Conservation (phyloP, 2,797 vertebrate genomes). For the Ibycter americanus region DNA sequence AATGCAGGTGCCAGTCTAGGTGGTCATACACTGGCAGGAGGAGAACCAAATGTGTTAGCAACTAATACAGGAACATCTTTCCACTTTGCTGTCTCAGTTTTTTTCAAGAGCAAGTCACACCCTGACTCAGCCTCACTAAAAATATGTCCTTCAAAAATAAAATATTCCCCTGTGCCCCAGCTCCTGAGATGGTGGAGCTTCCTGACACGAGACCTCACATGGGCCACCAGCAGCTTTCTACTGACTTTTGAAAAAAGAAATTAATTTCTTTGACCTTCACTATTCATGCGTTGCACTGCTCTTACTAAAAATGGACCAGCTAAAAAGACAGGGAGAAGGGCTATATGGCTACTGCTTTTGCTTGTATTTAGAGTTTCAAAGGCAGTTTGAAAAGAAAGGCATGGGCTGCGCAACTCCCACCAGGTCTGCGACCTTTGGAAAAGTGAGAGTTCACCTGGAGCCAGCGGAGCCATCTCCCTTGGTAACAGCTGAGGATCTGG, state of each 20-base stretch:
- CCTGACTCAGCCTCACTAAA: not conserved
- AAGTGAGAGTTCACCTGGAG: not conserved
- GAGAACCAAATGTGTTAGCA: not conserved
- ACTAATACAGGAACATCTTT: not conserved
- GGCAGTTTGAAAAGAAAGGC: not conserved
- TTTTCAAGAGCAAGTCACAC: not conserved
- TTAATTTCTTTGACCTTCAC: not conserved
- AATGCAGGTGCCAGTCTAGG: not conserved
- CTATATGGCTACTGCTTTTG: not conserved
- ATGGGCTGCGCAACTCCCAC: not conserved
- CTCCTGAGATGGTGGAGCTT: not conserved
- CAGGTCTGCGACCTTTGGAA: not conserved
- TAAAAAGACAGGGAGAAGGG: not conserved
- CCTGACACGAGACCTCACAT: not conserved
- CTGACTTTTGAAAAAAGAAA: not conserved
- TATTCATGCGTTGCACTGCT: not conserved
- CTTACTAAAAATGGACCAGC: not conserved
- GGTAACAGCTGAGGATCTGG: not conserved
- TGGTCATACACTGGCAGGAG: not conserved
- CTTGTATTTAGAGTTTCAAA: not conserved
- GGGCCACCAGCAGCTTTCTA: not conserved
- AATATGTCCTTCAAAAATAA: not conserved
- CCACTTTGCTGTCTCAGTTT: not conserved
- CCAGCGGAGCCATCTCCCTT: not conserved
- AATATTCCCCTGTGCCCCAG: not conserved